These are phyloP conservation scores for Perizoma affinitatum DNA, from an alignment of 2,888 invertebrate genomes.

Conservation along the genomic window DNA sequence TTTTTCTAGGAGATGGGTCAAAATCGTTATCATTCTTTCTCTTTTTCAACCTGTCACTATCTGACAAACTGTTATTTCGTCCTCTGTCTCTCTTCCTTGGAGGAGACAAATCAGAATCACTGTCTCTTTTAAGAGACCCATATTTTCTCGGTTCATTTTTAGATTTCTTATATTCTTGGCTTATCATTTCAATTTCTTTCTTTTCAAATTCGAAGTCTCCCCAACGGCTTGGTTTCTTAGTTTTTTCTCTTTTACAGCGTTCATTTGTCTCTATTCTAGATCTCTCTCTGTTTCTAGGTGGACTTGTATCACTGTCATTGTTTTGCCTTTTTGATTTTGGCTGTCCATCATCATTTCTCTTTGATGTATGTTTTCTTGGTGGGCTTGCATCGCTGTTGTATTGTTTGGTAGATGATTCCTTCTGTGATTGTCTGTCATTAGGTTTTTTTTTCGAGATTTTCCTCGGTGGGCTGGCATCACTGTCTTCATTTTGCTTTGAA, in stretches of 20 bases:
- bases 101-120: slow-evolving; percentile 52
- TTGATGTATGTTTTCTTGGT: slow-evolving; percentile 10
- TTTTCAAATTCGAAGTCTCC: slow-evolving; percentile 33
- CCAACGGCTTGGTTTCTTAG: slow-evolving; percentile 37
- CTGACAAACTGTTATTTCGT: background rate
- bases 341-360: slow-evolving; percentile 3
- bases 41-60: slow-evolving; percentile 6
- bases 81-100: slow-evolving; percentile 41
- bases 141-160: slow-evolving; percentile 29
- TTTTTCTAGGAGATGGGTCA: slow-evolving; percentile 48
- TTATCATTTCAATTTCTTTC: slow-evolving; percentile 32
- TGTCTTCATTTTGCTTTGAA: slow-evolving; percentile 18
- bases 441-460: slow-evolving; percentile 7
- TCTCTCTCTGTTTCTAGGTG: slow-evolving; percentile 43
- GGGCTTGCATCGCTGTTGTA: slow-evolving; percentile 12
- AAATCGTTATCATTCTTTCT: slow-evolving; percentile 36
- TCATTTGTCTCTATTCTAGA: slow-evolving; percentile 40
- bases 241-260: slow-evolving; percentile 26
- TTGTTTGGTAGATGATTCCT: slow-evolving; percentile 6
- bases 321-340: slow-evolving; percentile 15
- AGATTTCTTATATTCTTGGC: slow-evolving; percentile 36
- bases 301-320: slow-evolving; percentile 68
- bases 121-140: slow-evolving; percentile 33
- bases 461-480: slow-evolving; percentile 17
- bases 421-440: slow-evolving; percentile 6